Evolutionary conservation across 2,797 vertebrate genomes (phyloP).

Genomic region (Netta rufina): DNA sequence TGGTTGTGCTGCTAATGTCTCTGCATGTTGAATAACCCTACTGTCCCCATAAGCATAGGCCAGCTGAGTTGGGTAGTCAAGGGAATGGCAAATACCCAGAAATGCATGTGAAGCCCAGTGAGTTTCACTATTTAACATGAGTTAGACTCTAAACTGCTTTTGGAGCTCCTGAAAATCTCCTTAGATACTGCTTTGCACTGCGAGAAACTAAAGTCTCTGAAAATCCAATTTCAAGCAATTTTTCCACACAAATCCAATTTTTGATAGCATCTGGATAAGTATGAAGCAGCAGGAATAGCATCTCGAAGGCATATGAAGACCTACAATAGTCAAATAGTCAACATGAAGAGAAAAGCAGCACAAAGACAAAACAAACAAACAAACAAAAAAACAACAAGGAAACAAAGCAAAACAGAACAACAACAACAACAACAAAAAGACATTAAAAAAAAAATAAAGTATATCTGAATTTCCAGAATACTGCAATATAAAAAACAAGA

Average conservation of each 20-base stretch:
- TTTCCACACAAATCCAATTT: background rate
- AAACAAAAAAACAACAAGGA: background rate
- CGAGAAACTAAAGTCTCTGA: background rate
- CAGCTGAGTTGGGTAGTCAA: background rate
- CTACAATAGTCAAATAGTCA: background rate
- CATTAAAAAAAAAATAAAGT: background rate
- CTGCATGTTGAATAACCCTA: background rate
- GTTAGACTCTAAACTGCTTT: background rate
- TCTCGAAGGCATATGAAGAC: background rate
- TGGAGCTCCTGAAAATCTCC: background rate
- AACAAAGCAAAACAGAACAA: background rate
- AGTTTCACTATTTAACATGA: background rate
- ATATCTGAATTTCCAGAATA: background rate
- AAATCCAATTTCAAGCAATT: background rate
- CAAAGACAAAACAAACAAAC: background rate
- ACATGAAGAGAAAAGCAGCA: background rate
- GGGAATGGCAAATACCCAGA: background rate
- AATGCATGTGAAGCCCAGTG: background rate
- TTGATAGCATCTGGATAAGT: background rate
- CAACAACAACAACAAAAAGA: background rate
- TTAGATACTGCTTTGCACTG: background rate
- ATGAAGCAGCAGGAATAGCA: background rate
- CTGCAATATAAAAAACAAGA: background rate
- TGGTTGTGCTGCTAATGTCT: background rate
- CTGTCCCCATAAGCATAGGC: background rate